Conservation (phyloP, 2,797 vertebrate species). For the Sebastes diaconus region DNA sequence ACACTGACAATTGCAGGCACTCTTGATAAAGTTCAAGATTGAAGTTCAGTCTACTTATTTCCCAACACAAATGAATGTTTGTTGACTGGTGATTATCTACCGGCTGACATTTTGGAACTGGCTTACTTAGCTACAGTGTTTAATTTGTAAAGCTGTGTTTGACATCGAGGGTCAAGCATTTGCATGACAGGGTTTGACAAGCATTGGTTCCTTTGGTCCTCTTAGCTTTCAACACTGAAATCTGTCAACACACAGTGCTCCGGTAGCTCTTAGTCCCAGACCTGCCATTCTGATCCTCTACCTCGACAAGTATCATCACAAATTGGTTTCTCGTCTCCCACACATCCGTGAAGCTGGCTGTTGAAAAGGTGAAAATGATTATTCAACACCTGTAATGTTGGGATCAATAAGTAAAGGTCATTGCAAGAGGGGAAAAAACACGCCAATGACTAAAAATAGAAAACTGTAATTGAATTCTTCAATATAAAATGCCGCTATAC, state of each 20-base stretch:
- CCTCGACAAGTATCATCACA: conserved; percentile 22
- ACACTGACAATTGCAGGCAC: not conserved
- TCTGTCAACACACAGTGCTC: conserved; percentile 30
- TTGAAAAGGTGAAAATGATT: conserved; percentile 22
- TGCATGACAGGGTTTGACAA: conserved; percentile 31
- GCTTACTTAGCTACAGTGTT: conserved; percentile 4
- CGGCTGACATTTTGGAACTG: conserved; percentile 28
- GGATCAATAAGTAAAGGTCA: conserved; percentile 25
- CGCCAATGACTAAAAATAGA: not conserved
- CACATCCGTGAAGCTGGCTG: not conserved
- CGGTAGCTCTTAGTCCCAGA: conserved; percentile 17
- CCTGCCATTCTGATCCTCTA: conserved; percentile 25
- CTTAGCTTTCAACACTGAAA: conserved; percentile 32
- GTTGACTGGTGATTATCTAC: conserved; percentile 13
- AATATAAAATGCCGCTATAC: too few species aligned
- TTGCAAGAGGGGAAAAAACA: not conserved
- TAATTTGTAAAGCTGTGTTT: conserved; percentile 34
- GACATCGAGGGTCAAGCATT: conserved; percentile 29
- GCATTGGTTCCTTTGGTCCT: conserved; percentile 24
- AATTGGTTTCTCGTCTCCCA: conserved; percentile 26
- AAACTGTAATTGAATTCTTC: not conserved
- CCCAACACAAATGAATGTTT: not conserved
- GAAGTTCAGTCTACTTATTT: conserved; percentile 2
- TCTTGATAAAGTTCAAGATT: not conserved
- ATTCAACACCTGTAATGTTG: conserved; percentile 21